Percentiles rank a stretch among this genome's conserved stretches.
Evolutionary conservation across 1,140 invertebrate genomes (phyloP).

Genomic region (Rhizoglyphus robini): DNA sequence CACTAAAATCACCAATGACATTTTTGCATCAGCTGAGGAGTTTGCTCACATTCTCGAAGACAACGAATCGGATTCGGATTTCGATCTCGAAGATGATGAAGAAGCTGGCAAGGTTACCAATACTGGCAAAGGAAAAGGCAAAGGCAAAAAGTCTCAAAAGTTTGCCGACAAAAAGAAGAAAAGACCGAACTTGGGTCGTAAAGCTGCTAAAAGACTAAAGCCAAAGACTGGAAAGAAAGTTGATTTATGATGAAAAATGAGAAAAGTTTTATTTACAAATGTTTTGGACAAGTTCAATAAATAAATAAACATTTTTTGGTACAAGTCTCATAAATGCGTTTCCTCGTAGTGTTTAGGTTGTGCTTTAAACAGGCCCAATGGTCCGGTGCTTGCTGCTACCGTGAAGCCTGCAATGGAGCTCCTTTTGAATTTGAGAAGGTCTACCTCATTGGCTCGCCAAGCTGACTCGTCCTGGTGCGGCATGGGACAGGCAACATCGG

Average conservation of each 20-base stretch:
- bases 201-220: background rate
- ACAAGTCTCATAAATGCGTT: constrained; percentile 12
- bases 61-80: constrained; percentile 25
- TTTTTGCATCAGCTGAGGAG: constrained; percentile 23
- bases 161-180: background rate
- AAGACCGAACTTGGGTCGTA: background rate
- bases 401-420: background rate
- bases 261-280: background rate
- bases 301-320: background rate
- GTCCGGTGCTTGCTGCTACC: background rate
- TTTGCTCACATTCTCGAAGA: constrained; percentile 30
- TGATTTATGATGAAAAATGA: constrained; percentile 1
- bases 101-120: constrained; percentile 35
- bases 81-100: constrained; percentile 29
- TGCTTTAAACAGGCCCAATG: background rate
- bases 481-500: background rate
- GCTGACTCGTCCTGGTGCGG: background rate
- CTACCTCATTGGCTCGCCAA: background rate
- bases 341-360: constrained; percentile 2
- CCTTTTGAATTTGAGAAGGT: background rate
- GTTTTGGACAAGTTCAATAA: background rate
- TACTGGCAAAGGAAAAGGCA: constrained; percentile 25
- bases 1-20: background rate
- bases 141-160: background rate
- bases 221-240: background rate